Base-by-base conservation (phyloP, 2,888 invertebrate species). In the Sphaerophoria taeniata region DNA sequence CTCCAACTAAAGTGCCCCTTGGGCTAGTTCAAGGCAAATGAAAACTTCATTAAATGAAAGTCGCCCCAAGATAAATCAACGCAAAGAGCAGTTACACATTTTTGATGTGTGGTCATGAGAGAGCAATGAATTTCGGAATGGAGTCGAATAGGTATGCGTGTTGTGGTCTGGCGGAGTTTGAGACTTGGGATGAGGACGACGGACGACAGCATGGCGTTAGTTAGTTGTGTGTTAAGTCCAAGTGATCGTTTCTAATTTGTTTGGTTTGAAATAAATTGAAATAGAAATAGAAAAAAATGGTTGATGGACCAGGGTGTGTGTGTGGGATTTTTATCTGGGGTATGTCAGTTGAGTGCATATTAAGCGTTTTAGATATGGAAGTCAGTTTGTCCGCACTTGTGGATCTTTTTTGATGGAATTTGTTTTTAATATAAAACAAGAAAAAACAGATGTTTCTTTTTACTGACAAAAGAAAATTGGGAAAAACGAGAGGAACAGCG, bases 201-300 rank as follows among this genome's bases (percentile, higher is more conserved):
- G 31, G n/a, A 24, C 45, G 45, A 9, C 14, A 43, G 58, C 2
- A 49, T 67, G 69, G 65, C 51, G 63, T 70, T 70, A 47, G 34
- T 11, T 43, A 9, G 34, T 75, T 84, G 84, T 85, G 85, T 77
- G 73, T 76, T 73, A 73, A 81, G 80, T 74, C 80, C 69, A 81
- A 85, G 85, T 81, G 76, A 85, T 81, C 85, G 81, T 85, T 81
- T 85, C 81, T 85, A 81, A 85, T 85, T 85, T 77, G 81, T 81
- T 69, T 85, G 63, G 60, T 36, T 73, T 80, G 24, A 11, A 71
- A 24, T 24, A 24, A 24, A 24, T 24, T 24, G 24, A 24, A 24
- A 24, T 1, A 24, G 2, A 24, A 24, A 2, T 2, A 24, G 2
- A 1, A 24, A 24, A 24, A 71, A 49, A 45, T 65, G 4, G 56